phyloP scores from a whole-genome alignment of 2,888 invertebrate species.

The Aspidiotus rigidus region DNA sequence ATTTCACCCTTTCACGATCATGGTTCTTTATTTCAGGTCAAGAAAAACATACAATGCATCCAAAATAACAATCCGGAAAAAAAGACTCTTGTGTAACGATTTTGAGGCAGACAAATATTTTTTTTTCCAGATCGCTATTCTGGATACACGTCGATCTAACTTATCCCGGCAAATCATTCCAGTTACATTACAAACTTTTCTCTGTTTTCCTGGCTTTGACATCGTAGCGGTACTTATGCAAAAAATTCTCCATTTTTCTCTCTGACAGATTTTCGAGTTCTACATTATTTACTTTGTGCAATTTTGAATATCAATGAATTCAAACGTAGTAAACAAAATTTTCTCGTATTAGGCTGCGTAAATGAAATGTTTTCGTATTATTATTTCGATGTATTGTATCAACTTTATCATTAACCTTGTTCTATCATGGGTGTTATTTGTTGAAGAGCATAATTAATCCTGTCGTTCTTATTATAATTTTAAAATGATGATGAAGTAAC shows the following conservation, averaged over 20 bases:
- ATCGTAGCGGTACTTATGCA: background rate
- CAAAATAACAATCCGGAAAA: no score
- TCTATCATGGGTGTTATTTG: conserved; percentile 6
- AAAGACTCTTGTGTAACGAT: no score
- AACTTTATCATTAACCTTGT: conserved; percentile 27
- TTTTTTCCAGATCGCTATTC: no score
- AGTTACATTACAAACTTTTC: no score
- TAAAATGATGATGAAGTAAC: background rate
- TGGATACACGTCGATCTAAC: no score
- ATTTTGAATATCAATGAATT: background rate
- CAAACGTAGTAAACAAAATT: conserved; percentile 28
- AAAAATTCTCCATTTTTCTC: background rate
- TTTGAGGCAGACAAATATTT: no score
- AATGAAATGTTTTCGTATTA: conserved; percentile 26
- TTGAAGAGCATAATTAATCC: background rate
- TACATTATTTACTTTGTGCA: background rate
- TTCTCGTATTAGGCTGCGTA: conserved; percentile 22
- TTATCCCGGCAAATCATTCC: no score
- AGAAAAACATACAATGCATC: no score
- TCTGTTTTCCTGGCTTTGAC: background rate
- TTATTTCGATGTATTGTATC: conserved; percentile 8
- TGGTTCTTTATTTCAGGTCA: no score
- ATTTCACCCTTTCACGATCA: no score
- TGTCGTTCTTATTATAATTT: background rate
- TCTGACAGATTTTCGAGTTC: background rate